Evolutionary conservation across 1,140 invertebrate species (phyloP).

Genomic region (Hyles vespertilio): DNA sequence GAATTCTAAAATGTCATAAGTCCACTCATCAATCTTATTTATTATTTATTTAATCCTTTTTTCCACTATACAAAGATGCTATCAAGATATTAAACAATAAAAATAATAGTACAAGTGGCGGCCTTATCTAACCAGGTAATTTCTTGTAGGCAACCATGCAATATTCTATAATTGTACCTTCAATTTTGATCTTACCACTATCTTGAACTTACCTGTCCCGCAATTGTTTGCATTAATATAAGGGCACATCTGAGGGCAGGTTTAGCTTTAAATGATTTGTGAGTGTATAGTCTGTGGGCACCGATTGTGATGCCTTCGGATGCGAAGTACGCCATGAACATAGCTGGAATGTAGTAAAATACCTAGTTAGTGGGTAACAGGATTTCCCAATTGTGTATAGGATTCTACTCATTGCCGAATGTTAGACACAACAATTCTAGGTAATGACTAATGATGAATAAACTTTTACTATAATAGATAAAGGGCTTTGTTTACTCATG

Average conservation of each 20-base stretch:
- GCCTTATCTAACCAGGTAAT: too few species aligned
- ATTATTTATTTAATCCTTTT: too few species aligned
- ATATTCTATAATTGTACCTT: background rate
- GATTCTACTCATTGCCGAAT: too few species aligned
- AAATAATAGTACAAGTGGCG: background rate
- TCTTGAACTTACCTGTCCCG: constrained; percentile 71
- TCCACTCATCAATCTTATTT: background rate
- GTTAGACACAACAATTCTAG: too few species aligned
- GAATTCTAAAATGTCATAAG: constrained; percentile 48
- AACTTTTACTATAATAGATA: too few species aligned
- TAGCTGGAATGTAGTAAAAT: constrained; percentile 35
- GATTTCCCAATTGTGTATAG: too few species aligned
- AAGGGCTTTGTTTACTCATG: too few species aligned
- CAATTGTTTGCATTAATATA: constrained; percentile 69
- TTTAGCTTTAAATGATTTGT: constrained; percentile 76
- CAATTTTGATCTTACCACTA: background rate
- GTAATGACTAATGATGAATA: too few species aligned
- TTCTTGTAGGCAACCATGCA: too few species aligned
- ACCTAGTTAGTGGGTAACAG: too few species aligned
- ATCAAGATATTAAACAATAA: background rate
- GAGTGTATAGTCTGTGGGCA: constrained; percentile 75
- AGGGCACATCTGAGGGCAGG: constrained; percentile 58
- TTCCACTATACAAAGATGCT: too few species aligned
- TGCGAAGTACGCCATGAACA: constrained; percentile 33
- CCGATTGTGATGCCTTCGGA: constrained; percentile 73